A percentile compares a stretch with the other conserved stretches of the same genome.
These are phyloP conservation scores for Asarcornis scutulata DNA, from an alignment of 2,113 vertebrate genomes.

Conservation along the genomic window DNA sequence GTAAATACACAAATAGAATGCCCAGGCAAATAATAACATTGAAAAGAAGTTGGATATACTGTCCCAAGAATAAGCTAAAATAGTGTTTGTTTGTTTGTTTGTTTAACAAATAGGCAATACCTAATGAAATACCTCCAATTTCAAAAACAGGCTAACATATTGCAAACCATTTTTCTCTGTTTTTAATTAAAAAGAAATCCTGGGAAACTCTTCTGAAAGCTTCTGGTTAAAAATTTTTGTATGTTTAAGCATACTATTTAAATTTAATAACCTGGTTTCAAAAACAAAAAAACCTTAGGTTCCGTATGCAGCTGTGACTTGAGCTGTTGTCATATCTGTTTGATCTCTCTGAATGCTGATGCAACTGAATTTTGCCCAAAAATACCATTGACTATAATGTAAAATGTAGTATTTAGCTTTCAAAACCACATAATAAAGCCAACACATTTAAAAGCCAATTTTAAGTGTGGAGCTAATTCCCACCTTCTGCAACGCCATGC, in stretches of 20 bases:
- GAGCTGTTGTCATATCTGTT: background rate
- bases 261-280: too few relatives aligned
- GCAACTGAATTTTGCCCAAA: background rate
- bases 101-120: background rate
- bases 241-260: background rate
- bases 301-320: background rate
- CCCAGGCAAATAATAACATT: background rate
- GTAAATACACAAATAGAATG: background rate
- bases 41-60: background rate
- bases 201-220: background rate
- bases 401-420: background rate
- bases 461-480: background rate
- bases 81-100: background rate
- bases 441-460: too few relatives aligned
- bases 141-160: background rate
- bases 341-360: background rate
- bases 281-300: too few relatives aligned
- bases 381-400: background rate
- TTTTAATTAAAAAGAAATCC: background rate
- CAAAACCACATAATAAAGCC: background rate
- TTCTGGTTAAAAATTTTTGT: background rate
- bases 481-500: accelerated
- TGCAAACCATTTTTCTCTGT: background rate
- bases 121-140: background rate
- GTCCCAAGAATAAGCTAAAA: background rate